Percentiles rank a stretch among this genome's conserved stretches.
These are phyloP conservation scores for Lymantria dispar DNA, from an alignment of 2,888 invertebrate species.

Conservation along the genomic window DNA sequence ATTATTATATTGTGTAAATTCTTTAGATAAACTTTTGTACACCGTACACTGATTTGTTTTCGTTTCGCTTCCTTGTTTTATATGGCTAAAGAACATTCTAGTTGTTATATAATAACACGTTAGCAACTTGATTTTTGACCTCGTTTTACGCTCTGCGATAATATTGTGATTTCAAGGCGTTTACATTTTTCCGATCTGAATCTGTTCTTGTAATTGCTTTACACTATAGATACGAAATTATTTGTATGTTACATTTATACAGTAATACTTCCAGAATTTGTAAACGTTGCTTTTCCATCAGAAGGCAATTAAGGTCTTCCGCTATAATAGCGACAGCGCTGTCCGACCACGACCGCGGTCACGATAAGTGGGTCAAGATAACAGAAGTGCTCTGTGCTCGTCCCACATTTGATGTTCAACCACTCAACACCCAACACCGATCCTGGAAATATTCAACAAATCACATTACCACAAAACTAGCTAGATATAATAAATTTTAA, in stretches of 20 bases:
- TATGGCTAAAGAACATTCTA: background rate
- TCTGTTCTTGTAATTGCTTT: background rate
- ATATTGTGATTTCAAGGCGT: background rate
- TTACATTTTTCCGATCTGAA: background rate
- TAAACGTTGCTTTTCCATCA: constrained; percentile 31
- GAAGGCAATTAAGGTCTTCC: constrained; percentile 57
- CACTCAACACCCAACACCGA: constrained; percentile 9
- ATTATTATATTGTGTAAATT: background rate
- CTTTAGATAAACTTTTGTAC: background rate
- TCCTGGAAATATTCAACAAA: constrained; percentile 8
- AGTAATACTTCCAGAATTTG: constrained; percentile 16
- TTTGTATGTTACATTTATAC: constrained; percentile 4
- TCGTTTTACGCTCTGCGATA: constrained; percentile 3
- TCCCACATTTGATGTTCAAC: constrained; percentile 46
- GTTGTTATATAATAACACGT: background rate
- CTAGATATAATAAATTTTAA: too few species aligned
- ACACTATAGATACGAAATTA: background rate
- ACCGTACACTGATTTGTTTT: background rate
- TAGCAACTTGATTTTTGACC: constrained; percentile 5
- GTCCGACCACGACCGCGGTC: constrained; percentile 59
- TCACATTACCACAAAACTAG: too few species aligned
- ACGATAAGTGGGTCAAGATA: constrained; percentile 71
- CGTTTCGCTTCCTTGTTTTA: background rate
- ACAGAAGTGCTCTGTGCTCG: constrained; percentile 56
- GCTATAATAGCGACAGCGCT: constrained; percentile 45